A percentile compares a stretch with the other conserved stretches of the same genome.
Conservation (phyloP, 2,888 invertebrate species). For the Trachelus troglodyta region DNA sequence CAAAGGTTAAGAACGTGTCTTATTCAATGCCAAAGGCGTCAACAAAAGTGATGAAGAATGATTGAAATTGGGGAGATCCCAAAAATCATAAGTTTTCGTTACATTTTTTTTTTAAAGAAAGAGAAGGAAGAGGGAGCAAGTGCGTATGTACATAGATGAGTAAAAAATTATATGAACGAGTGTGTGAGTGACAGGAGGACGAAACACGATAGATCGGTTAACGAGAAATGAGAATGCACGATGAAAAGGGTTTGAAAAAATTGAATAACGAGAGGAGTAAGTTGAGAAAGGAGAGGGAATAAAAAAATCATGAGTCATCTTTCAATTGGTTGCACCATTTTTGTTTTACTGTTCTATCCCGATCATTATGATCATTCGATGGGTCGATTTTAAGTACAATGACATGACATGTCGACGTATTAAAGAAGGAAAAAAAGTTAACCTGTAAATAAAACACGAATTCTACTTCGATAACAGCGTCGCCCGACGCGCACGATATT, state of each 20-base stretch:
- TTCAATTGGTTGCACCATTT: slow-evolving; percentile 21
- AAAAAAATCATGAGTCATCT: slow-evolving; percentile 31
- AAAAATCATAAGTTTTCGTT: neutral
- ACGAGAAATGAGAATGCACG: too few relatives aligned
- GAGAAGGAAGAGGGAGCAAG: slow-evolving; percentile 1
- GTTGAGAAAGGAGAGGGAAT: slow-evolving; percentile 28
- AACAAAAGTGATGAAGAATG: neutral
- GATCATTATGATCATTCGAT: neutral
- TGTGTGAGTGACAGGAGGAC: neutral
- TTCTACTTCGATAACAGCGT: neutral
- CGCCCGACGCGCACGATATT: neutral
- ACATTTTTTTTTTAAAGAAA: slow-evolving; percentile 26
- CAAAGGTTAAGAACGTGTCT: neutral
- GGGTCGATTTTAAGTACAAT: neutral
- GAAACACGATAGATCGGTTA: neutral
- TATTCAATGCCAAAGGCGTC: neutral
- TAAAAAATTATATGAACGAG: neutral
- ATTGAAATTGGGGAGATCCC: neutral
- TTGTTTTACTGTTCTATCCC: neutral
- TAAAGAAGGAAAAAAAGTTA: neutral
- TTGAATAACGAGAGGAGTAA: slow-evolving; percentile 24
- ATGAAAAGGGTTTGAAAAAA: slow-evolving; percentile 3
- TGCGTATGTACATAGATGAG: neutral
- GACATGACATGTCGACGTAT: neutral
- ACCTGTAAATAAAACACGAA: neutral